These are phyloP conservation scores for Emydura subglobosa DNA, from an alignment of 2,113 vertebrate genomes.

Conservation along the genomic window DNA sequence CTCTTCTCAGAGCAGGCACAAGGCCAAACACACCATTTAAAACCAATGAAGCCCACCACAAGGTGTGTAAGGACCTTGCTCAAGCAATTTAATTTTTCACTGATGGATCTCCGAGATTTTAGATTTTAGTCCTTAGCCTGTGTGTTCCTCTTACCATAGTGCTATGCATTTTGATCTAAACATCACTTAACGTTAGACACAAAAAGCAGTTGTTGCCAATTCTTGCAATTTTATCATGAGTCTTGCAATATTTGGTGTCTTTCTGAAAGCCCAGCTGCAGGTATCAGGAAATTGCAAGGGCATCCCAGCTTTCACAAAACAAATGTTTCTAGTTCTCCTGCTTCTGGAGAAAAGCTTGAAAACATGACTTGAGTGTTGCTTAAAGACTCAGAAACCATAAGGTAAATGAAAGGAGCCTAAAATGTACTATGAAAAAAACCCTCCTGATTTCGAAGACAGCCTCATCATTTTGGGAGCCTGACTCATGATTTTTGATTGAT, in stretches of 20 bases:
- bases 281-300: constrained; percentile 34
- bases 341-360: constrained; percentile 27
- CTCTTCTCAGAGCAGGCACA: background rate
- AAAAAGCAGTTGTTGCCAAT: constrained; percentile 14
- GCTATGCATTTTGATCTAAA: background rate
- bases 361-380: background rate
- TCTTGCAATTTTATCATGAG: background rate
- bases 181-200: background rate
- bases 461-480: constrained; percentile 9
- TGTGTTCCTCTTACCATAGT: background rate
- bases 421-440: background rate
- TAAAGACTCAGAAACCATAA: constrained; percentile 32
- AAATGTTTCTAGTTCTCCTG: constrained; percentile 1
- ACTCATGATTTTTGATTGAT: constrained; percentile 8
- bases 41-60: constrained; percentile 14
- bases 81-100: background rate
- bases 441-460: constrained; percentile 9
- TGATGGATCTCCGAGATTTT: background rate
- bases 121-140: background rate
- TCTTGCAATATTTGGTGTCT: background rate
- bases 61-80: constrained; percentile 27
- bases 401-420: constrained; percentile 21
- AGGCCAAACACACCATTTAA: background rate
- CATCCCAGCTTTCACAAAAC: constrained; percentile 41
- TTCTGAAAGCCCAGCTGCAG: constrained; percentile 36